These are phyloP conservation scores for Paracanthobrama guichenoti DNA, from an alignment of 2,113 vertebrate genomes.

Conservation along the genomic window DNA sequence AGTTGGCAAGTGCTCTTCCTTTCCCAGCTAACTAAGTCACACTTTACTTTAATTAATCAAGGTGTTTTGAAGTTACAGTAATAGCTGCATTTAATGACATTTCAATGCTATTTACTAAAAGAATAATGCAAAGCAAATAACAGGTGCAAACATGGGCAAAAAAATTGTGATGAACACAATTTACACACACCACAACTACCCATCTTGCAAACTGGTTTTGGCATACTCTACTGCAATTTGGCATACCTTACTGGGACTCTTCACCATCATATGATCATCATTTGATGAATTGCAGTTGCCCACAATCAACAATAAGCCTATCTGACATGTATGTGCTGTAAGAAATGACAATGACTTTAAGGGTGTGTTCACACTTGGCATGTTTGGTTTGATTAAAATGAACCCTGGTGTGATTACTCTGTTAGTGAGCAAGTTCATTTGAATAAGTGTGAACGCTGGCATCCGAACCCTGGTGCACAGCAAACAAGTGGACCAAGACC, in stretches of 20 bases:
- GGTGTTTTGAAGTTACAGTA: background rate
- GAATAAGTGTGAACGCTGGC: too few species aligned
- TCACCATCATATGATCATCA: background rate
- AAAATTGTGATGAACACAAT: background rate
- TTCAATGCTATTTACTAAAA: background rate
- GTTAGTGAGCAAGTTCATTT: too few species aligned
- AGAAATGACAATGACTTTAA: background rate
- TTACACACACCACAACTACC: background rate
- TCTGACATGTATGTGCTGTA: background rate
- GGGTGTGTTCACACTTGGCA: too few species aligned
- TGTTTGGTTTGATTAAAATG: too few species aligned
- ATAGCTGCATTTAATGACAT: background rate
- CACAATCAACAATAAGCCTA: background rate
- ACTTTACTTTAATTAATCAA: constrained; percentile 5
- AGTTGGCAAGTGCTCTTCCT: constrained; percentile 61
- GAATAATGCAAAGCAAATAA: background rate
- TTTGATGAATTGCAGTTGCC: background rate
- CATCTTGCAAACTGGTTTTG: background rate
- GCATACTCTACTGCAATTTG: background rate
- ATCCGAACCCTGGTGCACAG: too few species aligned
- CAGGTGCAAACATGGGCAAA: background rate
- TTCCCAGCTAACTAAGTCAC: background rate
- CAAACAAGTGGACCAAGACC: too few species aligned
- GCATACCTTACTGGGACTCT: background rate
- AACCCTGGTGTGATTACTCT: too few species aligned